Evolutionary conservation across 2,797 vertebrate genomes (phyloP).

Genomic region (Halcyon badia): DNA sequence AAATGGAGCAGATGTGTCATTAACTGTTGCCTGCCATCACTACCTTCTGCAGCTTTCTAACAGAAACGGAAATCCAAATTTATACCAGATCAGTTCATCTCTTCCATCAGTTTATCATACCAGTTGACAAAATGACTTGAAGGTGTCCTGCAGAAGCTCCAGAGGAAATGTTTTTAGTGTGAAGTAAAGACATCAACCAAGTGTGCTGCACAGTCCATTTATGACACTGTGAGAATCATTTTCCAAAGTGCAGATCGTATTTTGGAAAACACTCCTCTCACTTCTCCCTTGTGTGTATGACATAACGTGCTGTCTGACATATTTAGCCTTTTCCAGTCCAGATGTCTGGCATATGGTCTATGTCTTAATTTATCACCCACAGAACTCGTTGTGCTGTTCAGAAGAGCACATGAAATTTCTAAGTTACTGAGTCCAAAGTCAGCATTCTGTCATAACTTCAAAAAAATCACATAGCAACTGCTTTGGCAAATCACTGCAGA

Average conservation of each 20-base stretch:
- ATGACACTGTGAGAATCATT: conserved; percentile 38
- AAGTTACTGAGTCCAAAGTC: conserved; percentile 41
- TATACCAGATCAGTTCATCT: neutral
- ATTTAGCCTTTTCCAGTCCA: conserved; percentile 41
- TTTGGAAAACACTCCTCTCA: conserved; percentile 36
- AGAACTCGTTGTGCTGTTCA: neutral
- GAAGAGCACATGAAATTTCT: conserved; percentile 45
- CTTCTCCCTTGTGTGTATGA: conserved; percentile 46
- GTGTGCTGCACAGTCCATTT: neutral
- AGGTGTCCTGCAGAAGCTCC: neutral
- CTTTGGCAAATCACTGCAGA: conserved; percentile 28
- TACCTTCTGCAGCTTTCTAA: neutral
- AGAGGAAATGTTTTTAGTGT: conserved; percentile 47
- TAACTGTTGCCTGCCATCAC: conserved; percentile 55
- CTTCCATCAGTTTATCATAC: rapidly evolving
- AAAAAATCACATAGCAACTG: conserved; percentile 58
- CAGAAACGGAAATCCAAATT: neutral
- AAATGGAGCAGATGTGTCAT: conserved; percentile 59
- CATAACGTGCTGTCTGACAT: conserved; percentile 40
- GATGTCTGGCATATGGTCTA: conserved; percentile 57
- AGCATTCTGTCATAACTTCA: conserved; percentile 57
- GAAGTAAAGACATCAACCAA: conserved; percentile 22
- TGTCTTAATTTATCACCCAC: neutral
- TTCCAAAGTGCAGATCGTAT: conserved; percentile 15
- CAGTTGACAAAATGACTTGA: neutral